Evolutionary conservation across 2,888 invertebrate species (phyloP), one percentile per base, ranked within the genome.

Genomic region (Odontomyia ornata): DNA sequence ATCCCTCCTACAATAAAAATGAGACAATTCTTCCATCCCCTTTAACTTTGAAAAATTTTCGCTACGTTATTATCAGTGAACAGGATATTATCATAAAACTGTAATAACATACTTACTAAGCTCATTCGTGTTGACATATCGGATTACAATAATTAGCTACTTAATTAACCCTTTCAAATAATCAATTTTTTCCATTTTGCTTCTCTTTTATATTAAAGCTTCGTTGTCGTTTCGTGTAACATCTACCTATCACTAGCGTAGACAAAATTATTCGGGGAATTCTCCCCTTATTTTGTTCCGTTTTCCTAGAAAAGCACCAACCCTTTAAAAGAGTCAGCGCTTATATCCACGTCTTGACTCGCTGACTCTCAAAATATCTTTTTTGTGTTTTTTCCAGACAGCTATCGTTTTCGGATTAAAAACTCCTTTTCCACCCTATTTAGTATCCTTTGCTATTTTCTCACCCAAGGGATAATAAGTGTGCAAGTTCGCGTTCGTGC

Each of bases 401-500:
- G 75, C 75, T 78, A 78, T 78, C 78, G 78, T 77, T 78, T 78
- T 77, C 77, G 77, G 78, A 78, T 78, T 78, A 78, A 78, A 78
- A 78, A 78, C 75, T 76, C 57, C 69, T 75, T 77, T 77, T 77
- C 43, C 67, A 75, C 78, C 77, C 78, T 75, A 67, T 78, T 77
- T 77, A 72, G 47, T 36, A 36, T 36, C 27, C 71, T 25, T 56
- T 36, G 56, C 25, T 73, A 73, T 73, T 43, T 60, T 73, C 60
- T 73, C 60, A 73, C 73, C 23, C 57, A 5, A 73, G 73, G 73
- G 36, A 73, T 60, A 73, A 73, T 60, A 73, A 73, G 36, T 60
- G 73, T 36, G 18, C 36, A 36, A n/a, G 52, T 52, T 52, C 13
- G 36, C 5, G 71, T 60, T 27, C 57, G 57, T 47, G 36, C 15